Base-by-base conservation (phyloP, 2,888 invertebrate genomes). In the Agapostemon virescens region DNA sequence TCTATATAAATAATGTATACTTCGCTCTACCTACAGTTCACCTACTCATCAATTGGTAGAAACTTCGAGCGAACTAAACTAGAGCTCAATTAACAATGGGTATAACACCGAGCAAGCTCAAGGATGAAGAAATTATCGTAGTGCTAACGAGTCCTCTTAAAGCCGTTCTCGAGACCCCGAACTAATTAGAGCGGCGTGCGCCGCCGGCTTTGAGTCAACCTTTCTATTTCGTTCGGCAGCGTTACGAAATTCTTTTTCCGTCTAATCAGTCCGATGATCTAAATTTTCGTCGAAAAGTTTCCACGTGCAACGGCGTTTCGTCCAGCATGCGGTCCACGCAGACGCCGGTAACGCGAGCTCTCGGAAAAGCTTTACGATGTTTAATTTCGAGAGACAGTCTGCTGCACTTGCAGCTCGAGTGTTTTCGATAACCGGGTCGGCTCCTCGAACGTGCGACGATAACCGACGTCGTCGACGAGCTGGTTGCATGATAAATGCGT, bases 401-500 rank as follows among this genome's bases (percentile, higher is more conserved):
- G n/a, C 26, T 38, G n/a, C 61, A 11, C 69, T 79, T 49, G 74
- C 69, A 23, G 20, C 69, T 55, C 58, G 77, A 86, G 52, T 73
- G 64, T 23, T 66, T 17, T 17, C 67, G 86, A 77, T 78, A 69
- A 78, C 74, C 9, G 3, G 40, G 13, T n/a, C 15, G 67, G 52
- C 72, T 77, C 64, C 80, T 84, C 11, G 76, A 76, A 77, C 26
- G n/a, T 17, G 58, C 55, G 55, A 55, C 55, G 81, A 76, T 81
- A 84, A 81, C 61, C 30, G 52, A 69, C 38, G 52, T 71, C 74
- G 79, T 72, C 78, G 81, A 78, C 38, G 58, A 69, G 20, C 42
- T 45, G 55, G 42, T 58, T 79, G 78, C 69, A 84, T 86, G 85
- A 84, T 81, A 77, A 81, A 79, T 81, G 84, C 42, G 64, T 68